These are phyloP conservation scores for Spinibarbus caldwelli DNA, from an alignment of 2,797 vertebrate species.

Conservation along the genomic window DNA sequence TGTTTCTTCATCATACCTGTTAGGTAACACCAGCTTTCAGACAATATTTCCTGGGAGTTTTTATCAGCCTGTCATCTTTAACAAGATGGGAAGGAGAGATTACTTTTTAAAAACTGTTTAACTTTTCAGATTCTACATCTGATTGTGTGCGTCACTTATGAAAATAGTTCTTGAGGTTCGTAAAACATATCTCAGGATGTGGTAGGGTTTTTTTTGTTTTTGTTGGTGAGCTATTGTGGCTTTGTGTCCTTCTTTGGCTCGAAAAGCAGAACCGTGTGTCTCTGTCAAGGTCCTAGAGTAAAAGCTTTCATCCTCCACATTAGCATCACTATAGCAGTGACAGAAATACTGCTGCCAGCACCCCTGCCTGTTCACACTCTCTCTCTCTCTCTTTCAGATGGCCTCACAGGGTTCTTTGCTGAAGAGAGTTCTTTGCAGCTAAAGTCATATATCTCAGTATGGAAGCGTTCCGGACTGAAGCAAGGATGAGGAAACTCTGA, in stretches of 20 bases:
- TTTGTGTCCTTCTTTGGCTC: background rate
- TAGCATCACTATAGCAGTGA: constrained; percentile 82
- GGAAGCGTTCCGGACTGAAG: constrained; percentile 70
- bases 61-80: background rate
- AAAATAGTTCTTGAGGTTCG: background rate
- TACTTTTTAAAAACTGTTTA: background rate
- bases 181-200: background rate
- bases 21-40: background rate
- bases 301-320: constrained; percentile 75
- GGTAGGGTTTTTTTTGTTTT: background rate
- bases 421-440: constrained; percentile 59
- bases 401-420: constrained; percentile 66
- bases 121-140: background rate
- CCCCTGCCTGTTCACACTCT: constrained; percentile 53
- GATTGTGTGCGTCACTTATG: background rate
- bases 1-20: background rate
- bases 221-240: background rate
- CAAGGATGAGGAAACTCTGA: constrained; percentile 23
- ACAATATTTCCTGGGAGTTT: background rate
- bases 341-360: constrained; percentile 78
- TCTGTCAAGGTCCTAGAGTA: constrained; percentile 71
- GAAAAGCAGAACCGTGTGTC: constrained; percentile 55
- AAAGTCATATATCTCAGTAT: constrained; percentile 74
- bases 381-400: constrained; percentile 44
- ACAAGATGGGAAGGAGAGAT: background rate